Percentiles rank a stretch among this genome's conserved stretches.
Evolutionary conservation across 2,113 vertebrate species (phyloP).

Genomic region (cattle (Bos taurus)): ARS-UCD2.0 NC_037332.1:82110501-82111000

Average conservation of each 20-base stretch:
- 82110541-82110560: not conserved
- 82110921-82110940: too few relatives aligned
- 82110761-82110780: not conserved
- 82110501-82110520: not conserved
- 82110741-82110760: not conserved
- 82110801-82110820: not conserved
- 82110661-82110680: not conserved
- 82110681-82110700: not conserved
- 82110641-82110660: not conserved
- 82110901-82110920: too few relatives aligned
- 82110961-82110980: too few relatives aligned
- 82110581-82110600: not conserved
- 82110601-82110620: not conserved
- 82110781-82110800: not conserved
- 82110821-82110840: not conserved
- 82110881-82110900: too few relatives aligned
- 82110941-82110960: too few relatives aligned
- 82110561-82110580: not conserved
- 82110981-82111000: too few relatives aligned
- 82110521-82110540: not conserved
- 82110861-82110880: fast-evolving
- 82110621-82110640: not conserved
- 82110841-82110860: too few relatives aligned
- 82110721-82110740: not conserved
- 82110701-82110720: not conserved